Conservation (phyloP, 2,113 vertebrate species). For the Hyaena hyaena region DNA sequence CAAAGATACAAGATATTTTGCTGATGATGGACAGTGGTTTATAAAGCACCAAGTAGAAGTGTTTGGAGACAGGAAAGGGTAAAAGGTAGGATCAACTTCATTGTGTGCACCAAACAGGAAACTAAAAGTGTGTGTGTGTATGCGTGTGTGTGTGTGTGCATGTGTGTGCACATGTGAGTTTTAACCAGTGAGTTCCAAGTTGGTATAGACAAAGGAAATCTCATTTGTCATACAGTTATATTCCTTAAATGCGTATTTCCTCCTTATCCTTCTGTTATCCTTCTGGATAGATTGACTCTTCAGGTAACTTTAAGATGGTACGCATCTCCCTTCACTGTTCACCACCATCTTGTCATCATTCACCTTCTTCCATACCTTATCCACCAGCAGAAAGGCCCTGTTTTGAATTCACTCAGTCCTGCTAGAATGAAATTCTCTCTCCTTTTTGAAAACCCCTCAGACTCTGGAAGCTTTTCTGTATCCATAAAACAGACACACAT, state of each 20-base stretch:
- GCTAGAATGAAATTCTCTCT: neutral
- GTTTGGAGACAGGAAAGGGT: neutral
- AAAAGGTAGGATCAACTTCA: neutral
- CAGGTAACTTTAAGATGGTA: neutral
- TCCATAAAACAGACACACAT: neutral
- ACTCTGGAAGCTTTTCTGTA: neutral
- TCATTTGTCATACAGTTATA: neutral
- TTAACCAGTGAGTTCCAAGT: neutral
- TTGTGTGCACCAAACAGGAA: neutral
- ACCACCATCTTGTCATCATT: neutral
- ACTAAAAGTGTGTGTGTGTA: neutral
- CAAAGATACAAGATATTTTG: neutral
- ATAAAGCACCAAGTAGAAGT: neutral
- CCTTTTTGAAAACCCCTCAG: neutral
- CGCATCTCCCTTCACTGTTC: neutral
- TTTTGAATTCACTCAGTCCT: neutral
- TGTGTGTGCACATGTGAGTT: too few relatives aligned
- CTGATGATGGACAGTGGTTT: neutral
- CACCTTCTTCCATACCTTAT: neutral
- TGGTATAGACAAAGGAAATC: neutral
- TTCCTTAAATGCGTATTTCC: neutral
- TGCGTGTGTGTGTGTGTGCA: neutral
- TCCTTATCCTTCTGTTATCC: neutral
- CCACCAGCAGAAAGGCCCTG: neutral
- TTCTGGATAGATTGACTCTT: neutral